phyloP scores from a whole-genome alignment of 2,888 invertebrate species.

The Noctua comes region DNA sequence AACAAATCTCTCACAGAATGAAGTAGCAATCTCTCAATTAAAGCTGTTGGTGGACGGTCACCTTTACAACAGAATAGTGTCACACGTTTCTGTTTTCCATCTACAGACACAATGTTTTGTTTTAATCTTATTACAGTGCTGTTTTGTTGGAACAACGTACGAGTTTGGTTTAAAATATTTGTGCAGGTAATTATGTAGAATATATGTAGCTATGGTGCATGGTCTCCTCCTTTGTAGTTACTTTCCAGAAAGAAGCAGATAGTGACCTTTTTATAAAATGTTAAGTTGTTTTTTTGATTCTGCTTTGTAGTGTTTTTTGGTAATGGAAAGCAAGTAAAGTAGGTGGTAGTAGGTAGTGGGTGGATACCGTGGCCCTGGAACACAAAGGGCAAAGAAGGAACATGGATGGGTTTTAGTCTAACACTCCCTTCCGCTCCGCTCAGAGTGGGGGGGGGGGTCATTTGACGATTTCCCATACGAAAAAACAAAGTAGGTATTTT shows the following conservation, averaged over 20 bases:
- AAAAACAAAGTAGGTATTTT: not conserved
- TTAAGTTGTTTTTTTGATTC: not conserved
- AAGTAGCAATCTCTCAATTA: not conserved
- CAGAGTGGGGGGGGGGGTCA: too few relatives aligned
- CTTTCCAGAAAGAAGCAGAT: not conserved
- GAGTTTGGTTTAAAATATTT: constrained; percentile 25
- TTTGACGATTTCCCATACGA: too few relatives aligned
- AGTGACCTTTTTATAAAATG: not conserved
- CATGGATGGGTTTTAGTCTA: too few relatives aligned
- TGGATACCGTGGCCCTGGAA: too few relatives aligned
- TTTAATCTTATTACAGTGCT: constrained; percentile 51
- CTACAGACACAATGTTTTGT: constrained; percentile 52
- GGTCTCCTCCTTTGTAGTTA: not conserved
- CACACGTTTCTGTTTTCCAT: constrained; percentile 56
- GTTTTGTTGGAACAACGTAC: constrained; percentile 39
- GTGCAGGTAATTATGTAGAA: constrained; percentile 23
- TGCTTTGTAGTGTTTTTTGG: not conserved
- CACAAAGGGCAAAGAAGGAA: too few relatives aligned
- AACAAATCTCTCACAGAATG: too few relatives aligned
- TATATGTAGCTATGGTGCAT: not conserved
- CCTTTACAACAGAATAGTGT: constrained; percentile 27
- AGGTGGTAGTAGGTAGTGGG: too few relatives aligned
- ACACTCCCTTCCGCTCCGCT: too few relatives aligned
- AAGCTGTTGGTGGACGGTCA: not conserved
- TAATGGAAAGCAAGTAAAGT: not conserved